Percentiles rank a stretch among this genome's conserved stretches.
Conservation (phyloP, 2,797 vertebrate species). For the Ptychobarbus kaznakovi region DNA sequence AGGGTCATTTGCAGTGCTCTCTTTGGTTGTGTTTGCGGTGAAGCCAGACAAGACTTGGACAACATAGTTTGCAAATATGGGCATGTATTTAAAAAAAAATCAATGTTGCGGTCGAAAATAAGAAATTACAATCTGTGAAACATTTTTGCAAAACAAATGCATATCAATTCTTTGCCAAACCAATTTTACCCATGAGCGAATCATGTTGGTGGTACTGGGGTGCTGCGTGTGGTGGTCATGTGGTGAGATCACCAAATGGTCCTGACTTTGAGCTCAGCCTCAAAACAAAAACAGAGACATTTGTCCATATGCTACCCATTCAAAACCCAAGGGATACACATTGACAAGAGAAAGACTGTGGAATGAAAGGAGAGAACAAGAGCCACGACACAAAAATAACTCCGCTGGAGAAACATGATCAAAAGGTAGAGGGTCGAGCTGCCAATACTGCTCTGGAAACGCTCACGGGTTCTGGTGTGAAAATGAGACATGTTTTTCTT, state of each 20-base stretch:
- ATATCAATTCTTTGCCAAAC: not conserved
- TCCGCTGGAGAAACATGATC: not conserved
- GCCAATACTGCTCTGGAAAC: not conserved
- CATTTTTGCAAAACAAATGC: not conserved
- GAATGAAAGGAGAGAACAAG: not conserved
- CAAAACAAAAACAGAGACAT: conserved; percentile 69
- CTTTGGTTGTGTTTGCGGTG: not conserved
- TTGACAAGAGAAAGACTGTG: conserved; percentile 19
- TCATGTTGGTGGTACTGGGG: conserved; percentile 14
- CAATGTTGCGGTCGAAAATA: not conserved
- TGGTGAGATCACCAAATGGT: conserved; percentile 66
- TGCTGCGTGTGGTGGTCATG: conserved; percentile 65
- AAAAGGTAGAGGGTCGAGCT: conserved; percentile 45
- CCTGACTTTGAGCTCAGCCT: conserved; percentile 70
- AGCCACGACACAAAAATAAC: not conserved
- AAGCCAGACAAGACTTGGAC: not conserved
- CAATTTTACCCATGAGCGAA: conserved; percentile 17
- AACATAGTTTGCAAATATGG: not conserved
- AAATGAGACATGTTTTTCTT: conserved; percentile 8
- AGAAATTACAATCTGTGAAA: not conserved
- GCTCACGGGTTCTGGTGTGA: conserved; percentile 11
- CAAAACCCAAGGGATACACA: conserved; percentile 52
- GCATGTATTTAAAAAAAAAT: too few species aligned
- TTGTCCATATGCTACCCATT: conserved; percentile 68
- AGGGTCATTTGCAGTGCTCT: not conserved